Percentiles rank a stretch among this genome's conserved stretches.
Conservation (phyloP, 2,888 invertebrate species). For the Cosmorhoe ocellata region DNA sequence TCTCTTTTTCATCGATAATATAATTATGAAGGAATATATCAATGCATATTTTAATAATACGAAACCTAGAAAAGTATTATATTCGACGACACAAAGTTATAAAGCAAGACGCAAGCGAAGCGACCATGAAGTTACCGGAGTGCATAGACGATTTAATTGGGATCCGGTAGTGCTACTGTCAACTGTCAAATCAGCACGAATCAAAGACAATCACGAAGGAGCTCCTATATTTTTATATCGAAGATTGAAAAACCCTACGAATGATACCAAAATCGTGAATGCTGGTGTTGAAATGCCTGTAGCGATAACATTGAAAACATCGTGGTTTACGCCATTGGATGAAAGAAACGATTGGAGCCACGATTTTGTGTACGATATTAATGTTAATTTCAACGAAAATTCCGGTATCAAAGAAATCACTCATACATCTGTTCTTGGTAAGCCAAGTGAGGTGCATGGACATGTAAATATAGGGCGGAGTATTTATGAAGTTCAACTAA, state of each 20-base stretch:
- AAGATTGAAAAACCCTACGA: slow-evolving; percentile 14
- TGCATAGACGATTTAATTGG: slow-evolving; percentile 13
- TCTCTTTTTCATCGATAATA: slow-evolving; percentile 11
- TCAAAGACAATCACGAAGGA: slow-evolving; percentile 2
- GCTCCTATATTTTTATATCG: neutral
- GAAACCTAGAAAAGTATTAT: slow-evolving; percentile 16
- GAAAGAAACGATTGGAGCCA: neutral
- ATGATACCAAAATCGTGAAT: slow-evolving; percentile 6
- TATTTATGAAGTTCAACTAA: slow-evolving; percentile 6
- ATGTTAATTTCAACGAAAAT: slow-evolving; percentile 10
- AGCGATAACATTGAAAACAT: slow-evolving; percentile 14
- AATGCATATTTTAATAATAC: slow-evolving; percentile 13
- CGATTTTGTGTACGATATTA: slow-evolving; percentile 20
- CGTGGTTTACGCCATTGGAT: slow-evolving; percentile 3
- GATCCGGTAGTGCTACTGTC: slow-evolving; percentile 8
- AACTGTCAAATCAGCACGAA: slow-evolving; percentile 6
- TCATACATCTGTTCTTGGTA: slow-evolving; percentile 13
- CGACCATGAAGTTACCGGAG: neutral
- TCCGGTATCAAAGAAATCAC: slow-evolving; percentile 8
- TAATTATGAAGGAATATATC: slow-evolving; percentile 10
- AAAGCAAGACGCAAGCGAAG: neutral
- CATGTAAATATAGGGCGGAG: slow-evolving; percentile 8
- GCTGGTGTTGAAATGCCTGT: slow-evolving; percentile 17
- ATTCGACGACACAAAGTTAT: slow-evolving; percentile 1
- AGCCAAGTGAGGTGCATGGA: slow-evolving; percentile 2